Conservation (phyloP, 2,888 invertebrate genomes). For the Acanthosepion esculentum region DNA sequence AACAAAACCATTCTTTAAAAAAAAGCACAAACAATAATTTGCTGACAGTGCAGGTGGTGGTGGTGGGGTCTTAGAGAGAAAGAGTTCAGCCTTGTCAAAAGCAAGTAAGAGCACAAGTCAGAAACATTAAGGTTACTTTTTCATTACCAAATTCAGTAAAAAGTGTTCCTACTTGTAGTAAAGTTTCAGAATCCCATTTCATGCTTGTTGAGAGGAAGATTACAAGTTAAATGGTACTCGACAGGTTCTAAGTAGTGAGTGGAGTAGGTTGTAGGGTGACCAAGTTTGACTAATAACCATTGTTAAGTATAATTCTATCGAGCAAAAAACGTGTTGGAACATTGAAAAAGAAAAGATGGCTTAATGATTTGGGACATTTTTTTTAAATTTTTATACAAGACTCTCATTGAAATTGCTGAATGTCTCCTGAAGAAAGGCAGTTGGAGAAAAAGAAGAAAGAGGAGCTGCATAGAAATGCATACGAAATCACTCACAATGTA, state of each 20-base stretch:
- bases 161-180: background rate
- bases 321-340: background rate
- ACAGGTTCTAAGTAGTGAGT: background rate
- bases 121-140: background rate
- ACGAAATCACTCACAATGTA: background rate
- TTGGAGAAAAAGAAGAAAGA: background rate
- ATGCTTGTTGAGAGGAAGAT: background rate
- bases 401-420: background rate
- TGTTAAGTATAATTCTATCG: background rate
- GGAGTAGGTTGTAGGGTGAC: too few species aligned
- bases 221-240: background rate
- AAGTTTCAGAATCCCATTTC: background rate
- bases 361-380: background rate
- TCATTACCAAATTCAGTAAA: background rate
- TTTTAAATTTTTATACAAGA: background rate
- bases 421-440: background rate
- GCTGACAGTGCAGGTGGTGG: background rate
- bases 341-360: background rate
- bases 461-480: background rate
- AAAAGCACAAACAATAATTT: background rate
- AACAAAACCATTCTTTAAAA: background rate
- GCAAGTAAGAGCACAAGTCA: background rate
- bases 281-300: background rate
- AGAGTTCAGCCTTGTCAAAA: too few species aligned
- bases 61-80: too few species aligned